Evolutionary conservation across 2,113 vertebrate species (phyloP), one percentile per base, ranked within the genome.

Genomic region (Aleadryas rufinucha): DNA sequence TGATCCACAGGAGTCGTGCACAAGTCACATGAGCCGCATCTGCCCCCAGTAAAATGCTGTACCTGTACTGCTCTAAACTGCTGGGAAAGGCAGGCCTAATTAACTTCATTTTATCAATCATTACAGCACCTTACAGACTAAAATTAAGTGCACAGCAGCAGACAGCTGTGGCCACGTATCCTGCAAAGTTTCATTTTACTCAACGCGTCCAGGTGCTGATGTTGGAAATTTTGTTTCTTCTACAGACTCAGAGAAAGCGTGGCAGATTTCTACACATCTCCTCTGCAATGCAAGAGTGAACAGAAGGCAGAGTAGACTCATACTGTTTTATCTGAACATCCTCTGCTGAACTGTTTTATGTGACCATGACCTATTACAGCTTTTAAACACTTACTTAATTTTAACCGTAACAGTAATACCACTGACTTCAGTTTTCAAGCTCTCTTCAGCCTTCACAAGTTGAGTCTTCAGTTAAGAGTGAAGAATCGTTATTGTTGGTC

Each of bases 161-260:
- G 31, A 24, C 3, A 49, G 30, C 6, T 26, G 8, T 33, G 22
- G 16, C 22, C 39, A 70, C 1, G 1, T 16, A 27, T 9, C 33
- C 61, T 77, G 10, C 27, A 52, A 57, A 92, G 26, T 86, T 63
- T 22, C 13, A 12, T 78, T 68, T 82, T 80, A 52, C 13, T 92
- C 21, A 42, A 31, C 0, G 1, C 6, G 74, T 7, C 16, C 31
- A 80, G 8, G 7, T 23, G 30, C 23, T 61, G 50, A 90, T 0
- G 0, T 6, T 37, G 44, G 44, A 80, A 37, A 56, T 15, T 15
- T 5, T 42, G 27, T 16, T 75, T 56, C 35, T 60, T 64, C 64
- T 87, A 3, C 10, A 23, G 15, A 64, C 11, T 45, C 13, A 10
- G 11, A 59, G 13, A 69, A 89, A 91, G 13, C 0, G 2, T 16